Base-by-base conservation (phyloP, 2,113 vertebrate genomes). In the Clarias gariepinus region DNA sequence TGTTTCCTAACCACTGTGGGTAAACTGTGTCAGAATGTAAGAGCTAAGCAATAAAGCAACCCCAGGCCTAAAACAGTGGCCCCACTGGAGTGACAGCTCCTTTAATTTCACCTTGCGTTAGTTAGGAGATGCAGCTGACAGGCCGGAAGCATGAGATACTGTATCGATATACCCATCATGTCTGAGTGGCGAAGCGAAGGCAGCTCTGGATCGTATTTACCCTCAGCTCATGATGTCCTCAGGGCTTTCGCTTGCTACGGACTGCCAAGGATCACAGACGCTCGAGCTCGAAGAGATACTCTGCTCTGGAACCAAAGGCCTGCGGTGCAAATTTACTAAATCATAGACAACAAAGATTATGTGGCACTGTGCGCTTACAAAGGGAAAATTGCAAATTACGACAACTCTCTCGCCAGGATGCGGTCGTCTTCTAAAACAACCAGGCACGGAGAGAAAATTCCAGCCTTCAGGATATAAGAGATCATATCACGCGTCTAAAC, bases 91-190 rank as follows among this genome's bases (percentile, higher is more conserved):
- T 86, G 84, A 86, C 84, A 69, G 84, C 84, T 41, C 33, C 76
- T 80, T 69, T 86, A 57, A 86, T 80, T 86, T 86, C 84, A 80
- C 25, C 76, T 53, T 57, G 78, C 47, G 63, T 85, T 86, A 80
- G 76, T 80, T 80, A 80, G 61, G 57, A 79, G 47, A 69, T 41
- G 84, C 61, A 41, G 23, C 63, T 41, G 76, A 80, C 76, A 69
- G 74, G 23, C 84, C 28, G 76, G 76, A 86, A 80, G 55, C 63
- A 41, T 55, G 76, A 52, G 18, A 69, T 80, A 68, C 63, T 61
- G 84, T n/a, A 74, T 77, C 71, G 53, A 77, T 77, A 77, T 64
- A 61, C 36, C 83, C 58, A 28, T 85, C 83, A 28, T 30, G 83
- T 84, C 83, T 61, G 74, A 76, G 47, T 64, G 36, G 84, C 2